Evolutionary conservation across 2,888 invertebrate genomes (phyloP), one percentile per base, ranked within the genome.

Genomic region (Pyrgus malvae): DNA sequence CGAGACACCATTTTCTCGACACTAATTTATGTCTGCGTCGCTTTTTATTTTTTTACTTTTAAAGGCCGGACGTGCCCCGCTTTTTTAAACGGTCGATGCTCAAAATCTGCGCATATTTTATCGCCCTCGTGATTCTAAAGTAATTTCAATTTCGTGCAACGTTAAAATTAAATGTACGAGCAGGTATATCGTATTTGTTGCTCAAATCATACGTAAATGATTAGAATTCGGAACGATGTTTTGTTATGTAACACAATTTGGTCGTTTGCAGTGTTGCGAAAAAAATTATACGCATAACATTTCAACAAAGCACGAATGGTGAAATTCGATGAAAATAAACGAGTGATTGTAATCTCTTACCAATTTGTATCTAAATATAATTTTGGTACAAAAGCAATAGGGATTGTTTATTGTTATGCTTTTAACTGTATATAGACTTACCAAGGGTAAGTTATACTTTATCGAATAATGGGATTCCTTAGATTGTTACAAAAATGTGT

Each of bases 11-110:
- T 75, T 78, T 67, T 65, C 65, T 74, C 65, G 65, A 66, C 63
- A 70, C 72, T 78, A 80, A 80, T 81, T 83, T 83, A 80, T 82
- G 73, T 69, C 60, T 61, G 60, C 60, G 69, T 66, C 63, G 64
- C 60, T 62, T 71, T 75, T 74, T 46, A 31, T 29, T 45, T 23
- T 45, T 67, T 65, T 66, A 68, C 70, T 46, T 68, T 71, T 64
- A 72, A 74, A 66, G 61, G 48, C 44, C 35, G 40, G 5, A 46
- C 50, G 21, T 44, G 60, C 62, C 55, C 60, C 60, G 60, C 63
- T 72, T 72, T 68, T 70, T 59, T 54, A 38, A 60, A 64, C 62
- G 61, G 68, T 65, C 64, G 58, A 62, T 64, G 59, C 62, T 59
- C 59, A 59, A 63, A 64, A 54, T 58, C 58, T 61, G 40, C 58